Percentiles rank a stretch among this genome's conserved stretches.
phyloP scores from a whole-genome alignment of 2,888 invertebrate species.

The Drosophila quasianomalipes region DNA sequence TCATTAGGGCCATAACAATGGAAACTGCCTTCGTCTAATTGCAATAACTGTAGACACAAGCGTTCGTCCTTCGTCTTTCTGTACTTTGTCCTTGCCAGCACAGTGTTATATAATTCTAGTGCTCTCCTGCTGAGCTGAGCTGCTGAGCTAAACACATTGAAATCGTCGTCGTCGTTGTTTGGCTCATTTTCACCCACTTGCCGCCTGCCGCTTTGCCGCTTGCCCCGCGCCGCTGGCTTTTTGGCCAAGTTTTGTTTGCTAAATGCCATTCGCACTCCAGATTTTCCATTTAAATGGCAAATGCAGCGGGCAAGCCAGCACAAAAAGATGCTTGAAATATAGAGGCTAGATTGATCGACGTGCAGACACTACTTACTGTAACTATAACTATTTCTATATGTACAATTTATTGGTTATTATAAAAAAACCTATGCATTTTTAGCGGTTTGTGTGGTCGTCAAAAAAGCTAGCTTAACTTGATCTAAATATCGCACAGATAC shows the following conservation, averaged over 20 bases:
- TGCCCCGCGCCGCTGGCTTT: conserved; percentile 40
- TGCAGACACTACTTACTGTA: not conserved
- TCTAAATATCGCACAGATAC: not conserved
- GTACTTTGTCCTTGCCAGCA: conserved; percentile 27
- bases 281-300: conserved; percentile 75
- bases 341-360: not conserved
- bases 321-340: conserved; percentile 11
- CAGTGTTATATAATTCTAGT: conserved; percentile 48
- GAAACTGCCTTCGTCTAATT: conserved; percentile 66
- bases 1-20: conserved; percentile 74
- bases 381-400: not conserved
- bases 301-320: conserved; percentile 44
- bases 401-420: not conserved
- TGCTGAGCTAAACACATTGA: conserved; percentile 19
- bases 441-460: not conserved
- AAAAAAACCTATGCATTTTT: too few species aligned
- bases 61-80: conserved; percentile 1
- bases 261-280: conserved; percentile 67
- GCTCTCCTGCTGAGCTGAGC: conserved; percentile 16
- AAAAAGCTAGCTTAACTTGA: not conserved
- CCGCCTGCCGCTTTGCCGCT: conserved; percentile 53
- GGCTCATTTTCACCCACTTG: conserved; percentile 73
- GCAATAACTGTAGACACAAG: conserved; percentile 62
- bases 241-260: conserved; percentile 74
- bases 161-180: conserved; percentile 17